Base-by-base conservation (phyloP, 2,888 invertebrate genomes). In the Troilus luridus region DNA sequence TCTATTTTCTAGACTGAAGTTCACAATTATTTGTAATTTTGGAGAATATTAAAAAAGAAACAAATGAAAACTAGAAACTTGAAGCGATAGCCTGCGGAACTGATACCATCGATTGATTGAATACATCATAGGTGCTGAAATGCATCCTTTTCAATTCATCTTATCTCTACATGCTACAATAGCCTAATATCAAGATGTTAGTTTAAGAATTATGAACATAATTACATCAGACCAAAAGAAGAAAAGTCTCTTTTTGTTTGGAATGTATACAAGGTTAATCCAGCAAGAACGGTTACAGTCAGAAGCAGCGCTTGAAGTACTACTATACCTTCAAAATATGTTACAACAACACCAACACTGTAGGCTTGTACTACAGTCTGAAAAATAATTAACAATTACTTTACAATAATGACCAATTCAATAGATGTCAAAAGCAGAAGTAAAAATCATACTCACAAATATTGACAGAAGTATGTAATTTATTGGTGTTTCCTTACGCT, bases 191-290 rank as follows among this genome's bases (percentile, higher is more conserved):
- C 27, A 41, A 41, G 17, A 77, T 24, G 17, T 24, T 77, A 67
- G 8, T 72, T 41, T 17, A 41, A 41, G 14, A 67, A 67, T 24
- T 19, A 41, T 41, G 14, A 89, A 56, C 5, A 67, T 64, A 91
- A 96, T 95, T 94, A 97, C 97, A 96, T 96, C 94, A 97, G 96
- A 93, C 96, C 96, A 94, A 97, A 94, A 91, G 96, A 96, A 19
- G 97, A 97, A 94, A 98, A 98, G 94, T 98, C 98, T 90, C 96
- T 95, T 94, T 97, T 98, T 21, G 97, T 96, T 95, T 98, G 98
- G 93, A 98, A 96, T 0, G 98, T 98, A 94, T 96, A 98, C n/a
- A 96, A 94, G 0, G 98, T 98, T 91, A 98, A 95, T 0, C 96
- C 96, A 92, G 95, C 95, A 24, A 97, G 96, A 12, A 98, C 97